phyloP scores from a whole-genome alignment of 2,113 vertebrate genomes.

The Nannospalax galili region DNA sequence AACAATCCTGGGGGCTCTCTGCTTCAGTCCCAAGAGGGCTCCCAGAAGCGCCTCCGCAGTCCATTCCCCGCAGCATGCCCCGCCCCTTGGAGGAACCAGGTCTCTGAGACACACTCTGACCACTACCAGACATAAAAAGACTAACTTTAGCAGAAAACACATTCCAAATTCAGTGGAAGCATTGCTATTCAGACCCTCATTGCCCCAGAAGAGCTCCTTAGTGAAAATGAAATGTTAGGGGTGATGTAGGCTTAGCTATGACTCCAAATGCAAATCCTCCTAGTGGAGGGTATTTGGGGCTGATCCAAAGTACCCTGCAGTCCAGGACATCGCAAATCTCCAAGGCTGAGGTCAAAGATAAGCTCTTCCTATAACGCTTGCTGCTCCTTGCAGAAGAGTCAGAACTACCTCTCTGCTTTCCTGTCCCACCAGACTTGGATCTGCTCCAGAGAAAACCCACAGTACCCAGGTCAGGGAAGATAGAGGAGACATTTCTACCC shows the following conservation, averaged over 20 bases:
- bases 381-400: background rate
- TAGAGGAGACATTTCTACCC: background rate
- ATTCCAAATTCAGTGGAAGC: background rate
- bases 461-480: background rate
- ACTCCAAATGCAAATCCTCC: background rate
- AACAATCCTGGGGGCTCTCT: too few relatives aligned
- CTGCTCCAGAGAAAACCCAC: background rate
- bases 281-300: background rate
- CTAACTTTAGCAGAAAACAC: background rate
- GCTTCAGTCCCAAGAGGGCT: too few relatives aligned
- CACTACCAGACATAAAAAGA: background rate
- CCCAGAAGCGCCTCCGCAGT: too few relatives aligned
- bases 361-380: background rate
- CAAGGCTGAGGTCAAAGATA: background rate
- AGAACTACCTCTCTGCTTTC: background rate
- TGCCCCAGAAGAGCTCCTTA: background rate
- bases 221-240: background rate
- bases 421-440: background rate
- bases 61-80: too few relatives aligned
- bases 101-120: too few relatives aligned
- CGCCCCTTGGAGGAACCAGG: too few relatives aligned
- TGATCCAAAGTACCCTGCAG: background rate
- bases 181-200: background rate
- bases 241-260: background rate
- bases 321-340: background rate